Percentiles rank a stretch among this genome's conserved stretches.
phyloP scores from a whole-genome alignment of 2,113 vertebrate genomes.

The Struthidea cinerea region DNA sequence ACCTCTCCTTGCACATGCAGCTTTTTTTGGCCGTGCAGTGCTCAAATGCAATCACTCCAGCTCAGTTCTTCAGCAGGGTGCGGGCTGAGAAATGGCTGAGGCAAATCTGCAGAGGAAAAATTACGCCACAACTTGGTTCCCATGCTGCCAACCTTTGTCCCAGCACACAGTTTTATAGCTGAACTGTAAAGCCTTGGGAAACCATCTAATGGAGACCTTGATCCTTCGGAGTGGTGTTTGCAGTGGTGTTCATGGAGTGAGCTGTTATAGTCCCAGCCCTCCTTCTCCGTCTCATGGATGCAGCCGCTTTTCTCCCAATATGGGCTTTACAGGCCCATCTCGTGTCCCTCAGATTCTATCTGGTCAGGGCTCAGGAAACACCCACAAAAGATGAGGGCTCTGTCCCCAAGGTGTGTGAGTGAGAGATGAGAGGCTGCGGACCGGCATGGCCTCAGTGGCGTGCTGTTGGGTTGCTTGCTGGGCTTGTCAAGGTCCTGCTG shows the following conservation, averaged over 20 bases:
- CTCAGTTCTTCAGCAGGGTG: not conserved
- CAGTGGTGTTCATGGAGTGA: not conserved
- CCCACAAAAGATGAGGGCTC: not conserved
- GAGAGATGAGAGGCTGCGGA: not conserved
- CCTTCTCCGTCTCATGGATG: not conserved
- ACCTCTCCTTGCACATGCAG: not conserved
- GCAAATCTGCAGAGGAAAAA: not conserved
- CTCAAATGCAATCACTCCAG: not conserved
- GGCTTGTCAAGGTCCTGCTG: not conserved
- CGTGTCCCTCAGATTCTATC: not conserved
- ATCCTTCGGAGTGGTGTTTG: not conserved
- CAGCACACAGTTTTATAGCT: not conserved
- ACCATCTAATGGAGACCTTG: not conserved
- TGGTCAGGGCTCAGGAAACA: not conserved
- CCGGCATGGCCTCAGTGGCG: not conserved
- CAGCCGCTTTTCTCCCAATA: not conserved
- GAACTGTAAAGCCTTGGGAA: not conserved
- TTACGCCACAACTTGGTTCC: not conserved
- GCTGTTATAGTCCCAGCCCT: not conserved
- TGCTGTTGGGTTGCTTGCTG: not conserved
- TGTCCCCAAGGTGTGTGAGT: not conserved
- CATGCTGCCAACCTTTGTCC: not conserved
- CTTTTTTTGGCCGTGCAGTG: not conserved
- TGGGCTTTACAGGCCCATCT: not conserved
- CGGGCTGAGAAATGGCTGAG: not conserved